Conservation (phyloP, 2,113 vertebrate genomes). For the Bubo blakistoni region DNA sequence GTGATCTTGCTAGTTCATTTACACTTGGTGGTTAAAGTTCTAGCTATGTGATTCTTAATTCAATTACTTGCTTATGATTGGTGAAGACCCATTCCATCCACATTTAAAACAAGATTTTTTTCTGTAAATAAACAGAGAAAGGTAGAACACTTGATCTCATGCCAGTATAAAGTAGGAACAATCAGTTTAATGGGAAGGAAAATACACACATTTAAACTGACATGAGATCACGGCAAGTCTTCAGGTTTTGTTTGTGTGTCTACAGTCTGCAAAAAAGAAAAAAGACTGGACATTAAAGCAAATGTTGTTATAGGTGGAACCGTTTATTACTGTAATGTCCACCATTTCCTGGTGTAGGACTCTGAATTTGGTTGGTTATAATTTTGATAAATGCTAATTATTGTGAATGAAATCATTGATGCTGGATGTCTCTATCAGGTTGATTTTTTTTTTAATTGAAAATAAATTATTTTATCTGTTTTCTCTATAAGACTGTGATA, state of each 20-base stretch:
- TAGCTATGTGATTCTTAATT: neutral
- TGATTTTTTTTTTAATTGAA: neutral
- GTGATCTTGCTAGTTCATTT: neutral
- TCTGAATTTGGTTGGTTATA: neutral
- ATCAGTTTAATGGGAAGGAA: neutral
- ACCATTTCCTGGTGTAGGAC: neutral
- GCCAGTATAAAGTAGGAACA: neutral
- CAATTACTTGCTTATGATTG: neutral
- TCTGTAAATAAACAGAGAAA: neutral
- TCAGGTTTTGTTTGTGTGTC: neutral
- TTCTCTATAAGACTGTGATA: neutral
- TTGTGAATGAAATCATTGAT: slow-evolving; percentile 10
- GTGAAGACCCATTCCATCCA: neutral
- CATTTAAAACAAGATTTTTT: neutral
- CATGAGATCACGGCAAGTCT: neutral
- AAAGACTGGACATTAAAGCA: neutral
- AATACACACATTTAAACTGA: neutral
- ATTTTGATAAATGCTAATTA: slow-evolving; percentile 9
- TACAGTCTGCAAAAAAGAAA: neutral
- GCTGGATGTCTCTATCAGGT: neutral
- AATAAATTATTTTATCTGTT: neutral
- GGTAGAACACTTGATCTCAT: neutral
- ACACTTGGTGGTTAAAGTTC: neutral
- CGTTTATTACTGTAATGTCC: neutral
- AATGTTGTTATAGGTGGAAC: neutral